Base-by-base conservation (phyloP, 2,113 vertebrate species). In the Chaetura pelagica region DNA sequence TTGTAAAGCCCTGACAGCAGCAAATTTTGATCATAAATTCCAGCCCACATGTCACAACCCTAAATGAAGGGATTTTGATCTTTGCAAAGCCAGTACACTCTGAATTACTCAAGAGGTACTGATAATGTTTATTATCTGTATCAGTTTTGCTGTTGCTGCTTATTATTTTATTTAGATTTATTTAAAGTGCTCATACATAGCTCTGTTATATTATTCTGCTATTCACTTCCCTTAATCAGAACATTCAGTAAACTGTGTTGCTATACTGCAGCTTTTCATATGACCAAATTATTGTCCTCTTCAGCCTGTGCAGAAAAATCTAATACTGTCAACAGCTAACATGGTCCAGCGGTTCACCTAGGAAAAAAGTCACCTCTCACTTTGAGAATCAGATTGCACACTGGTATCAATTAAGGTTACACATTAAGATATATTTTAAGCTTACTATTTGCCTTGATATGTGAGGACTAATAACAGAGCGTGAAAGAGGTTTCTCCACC, bases 151-250 rank as follows among this genome's bases (percentile, higher is more conserved):
- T 71, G 26, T 57, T 76, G 35, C 19, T 85, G 22, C 14, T 89
- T 76, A 79, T 69, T 84, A 86, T 61, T 92, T 83, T 92, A 78
- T 63, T 94, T 64, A 75, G 51, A 57, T 68, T 90, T 89, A 81
- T 85, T 91, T 95, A 61, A 94, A 84, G 68, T 84, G 52, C 20
- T 85, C 77, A 81, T 95, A 61, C 55, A 74, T 42, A 77, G 44
- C 54, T 75, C 68, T 76, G 38, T 62, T 74, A 71, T 13, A 61
- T 91, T 89, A 67, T 87, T 87, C 66, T 84, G 38, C 64, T 67
- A 66, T 92, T 96, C 76, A 72, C 96, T 96, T 89, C 55, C 35
- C 80, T 90, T 90, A 93, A 93, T 84, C 76, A 84, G 86, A 96
- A 66, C 49, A 81, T 59, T 87, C 87, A 89, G 79, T 86, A 96